Percentiles rank a stretch among this genome's conserved stretches.
These are phyloP conservation scores for Hypomesus transpacificus DNA, from an alignment of 2,113 vertebrate species.

Conservation along the genomic window DNA sequence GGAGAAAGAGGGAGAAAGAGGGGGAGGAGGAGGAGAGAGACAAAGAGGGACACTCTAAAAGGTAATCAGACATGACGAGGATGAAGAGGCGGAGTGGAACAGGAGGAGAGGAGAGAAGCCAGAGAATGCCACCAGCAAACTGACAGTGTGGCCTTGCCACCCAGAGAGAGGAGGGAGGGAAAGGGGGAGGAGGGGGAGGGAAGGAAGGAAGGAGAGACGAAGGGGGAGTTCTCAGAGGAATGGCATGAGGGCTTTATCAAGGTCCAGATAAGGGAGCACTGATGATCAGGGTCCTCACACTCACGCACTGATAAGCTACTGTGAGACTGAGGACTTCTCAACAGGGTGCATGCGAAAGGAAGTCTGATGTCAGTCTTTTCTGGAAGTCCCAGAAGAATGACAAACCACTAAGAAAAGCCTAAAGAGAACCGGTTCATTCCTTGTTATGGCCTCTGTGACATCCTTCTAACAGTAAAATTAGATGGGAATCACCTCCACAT, in stretches of 20 bases:
- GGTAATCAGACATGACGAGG: conserved; percentile 22
- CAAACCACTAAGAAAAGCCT: too few species aligned
- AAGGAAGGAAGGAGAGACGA: conserved; percentile 10
- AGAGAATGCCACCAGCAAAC: background rate
- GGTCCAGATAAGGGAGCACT: background rate
- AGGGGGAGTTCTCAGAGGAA: background rate
- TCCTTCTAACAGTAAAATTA: too few species aligned
- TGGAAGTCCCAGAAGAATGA: too few species aligned
- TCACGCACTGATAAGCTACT: too few species aligned
- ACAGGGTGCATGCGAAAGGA: too few species aligned
- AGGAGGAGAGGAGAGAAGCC: background rate
- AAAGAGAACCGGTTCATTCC: too few species aligned
- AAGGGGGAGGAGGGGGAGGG: background rate
- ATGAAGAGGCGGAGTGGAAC: background rate
- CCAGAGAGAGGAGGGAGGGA: conserved; percentile 2
- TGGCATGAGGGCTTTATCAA: background rate
- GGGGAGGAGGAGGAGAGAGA: background rate
- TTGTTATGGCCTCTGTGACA: too few species aligned
- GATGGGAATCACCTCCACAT: too few species aligned
- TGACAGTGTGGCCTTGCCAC: background rate
- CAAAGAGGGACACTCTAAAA: conserved; percentile 1
- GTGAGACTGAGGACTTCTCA: too few species aligned
- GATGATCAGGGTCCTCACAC: too few species aligned
- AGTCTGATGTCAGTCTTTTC: too few species aligned
- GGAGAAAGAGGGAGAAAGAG: background rate